Evolutionary conservation across 2,113 vertebrate genomes (phyloP), one percentile per base, ranked within the genome.

Genomic region (Oenanthe oenanthe): DNA sequence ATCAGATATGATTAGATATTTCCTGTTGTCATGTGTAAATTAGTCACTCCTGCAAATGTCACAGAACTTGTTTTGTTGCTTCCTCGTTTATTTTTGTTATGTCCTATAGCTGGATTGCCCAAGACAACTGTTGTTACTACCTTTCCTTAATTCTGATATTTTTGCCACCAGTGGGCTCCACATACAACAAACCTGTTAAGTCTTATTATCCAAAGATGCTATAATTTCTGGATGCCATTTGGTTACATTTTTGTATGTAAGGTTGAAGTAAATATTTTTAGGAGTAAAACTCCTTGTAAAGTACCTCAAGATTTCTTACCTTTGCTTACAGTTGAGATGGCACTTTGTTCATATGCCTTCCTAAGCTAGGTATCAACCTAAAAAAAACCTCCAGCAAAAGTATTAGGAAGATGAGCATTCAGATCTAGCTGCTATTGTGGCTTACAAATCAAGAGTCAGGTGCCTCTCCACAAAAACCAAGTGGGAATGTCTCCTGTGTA

Each of bases 11-110:
- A 89, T 91, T 94, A 93, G 71, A 28, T 85, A 85, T 86, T 94
- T 94, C 71, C 91, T 84, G 63, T 80, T 88, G 54, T 77, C 79
- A 63, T 80, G 65, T 86, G 79, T 82, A 93, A 90, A 88, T 94
- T 88, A 93, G 68, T 95, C 88, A 89, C 15, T 92, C 79, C 24
- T 71, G 60, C 9, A 92, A 92, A 88, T 90, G 68, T 88, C 88
- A 91, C 38, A 53, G 67, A 86, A 91, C 63, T 83, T 74, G 42
- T 92, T 94, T 92, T 84, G 26, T 62, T 94, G 31, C 43, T 66
- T 93, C 83, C 75, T 67, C 8, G 36, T 88, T 79, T 76, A 75
- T 88, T 75, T 94, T 79, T 88, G 68, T n/a, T 40, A 50, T 2
- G 2, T 58, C 14, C 58, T 79, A 5, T 24, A 43, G n/a, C 9